Conservation (phyloP, 2,888 invertebrate genomes). For the Pocota personata region DNA sequence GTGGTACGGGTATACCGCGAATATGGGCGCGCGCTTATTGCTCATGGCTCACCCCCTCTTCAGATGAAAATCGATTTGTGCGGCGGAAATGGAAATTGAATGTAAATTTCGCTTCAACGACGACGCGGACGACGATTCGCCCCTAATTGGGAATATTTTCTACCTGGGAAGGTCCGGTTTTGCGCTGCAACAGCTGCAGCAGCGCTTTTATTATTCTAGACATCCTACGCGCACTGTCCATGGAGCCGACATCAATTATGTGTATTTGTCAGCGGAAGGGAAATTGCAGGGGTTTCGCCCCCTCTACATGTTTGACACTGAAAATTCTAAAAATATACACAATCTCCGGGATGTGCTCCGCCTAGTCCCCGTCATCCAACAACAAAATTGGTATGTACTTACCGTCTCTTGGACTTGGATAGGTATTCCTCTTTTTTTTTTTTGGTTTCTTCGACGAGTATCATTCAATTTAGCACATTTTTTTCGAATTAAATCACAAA, state of each 20-base stretch:
- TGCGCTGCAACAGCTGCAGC: slow-evolving; percentile 42
- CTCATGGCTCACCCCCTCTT: slow-evolving; percentile 27
- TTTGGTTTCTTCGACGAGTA: not conserved
- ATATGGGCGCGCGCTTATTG: slow-evolving; percentile 63
- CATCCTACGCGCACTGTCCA: slow-evolving; percentile 9
- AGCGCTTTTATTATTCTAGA: slow-evolving; percentile 23
- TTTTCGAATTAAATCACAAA: not conserved
- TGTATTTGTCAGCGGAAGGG: not conserved
- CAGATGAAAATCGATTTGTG: slow-evolving; percentile 57
- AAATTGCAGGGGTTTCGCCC: slow-evolving; percentile 13
- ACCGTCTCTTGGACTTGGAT: slow-evolving; percentile 25
- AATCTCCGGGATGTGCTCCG: slow-evolving; percentile 51
- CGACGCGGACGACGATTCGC: not conserved
- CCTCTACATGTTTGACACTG: slow-evolving; percentile 13
- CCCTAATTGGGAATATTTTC: slow-evolving; percentile 29
- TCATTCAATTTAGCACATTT: slow-evolving; percentile 8
- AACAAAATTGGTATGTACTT: slow-evolving; percentile 42
- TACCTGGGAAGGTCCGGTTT: slow-evolving; percentile 56
- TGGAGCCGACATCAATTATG: not conserved
- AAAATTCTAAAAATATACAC: slow-evolving; percentile 63
- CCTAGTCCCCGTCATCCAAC: slow-evolving; percentile 20
- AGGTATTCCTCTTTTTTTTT: slow-evolving; percentile 29
- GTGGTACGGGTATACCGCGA: slow-evolving; percentile 33
- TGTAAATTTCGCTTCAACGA: slow-evolving; percentile 48
- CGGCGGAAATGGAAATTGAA: slow-evolving; percentile 65